phyloP scores from a whole-genome alignment of 23 tunicate genomes.

The Trididemnum nubilum region DNA sequence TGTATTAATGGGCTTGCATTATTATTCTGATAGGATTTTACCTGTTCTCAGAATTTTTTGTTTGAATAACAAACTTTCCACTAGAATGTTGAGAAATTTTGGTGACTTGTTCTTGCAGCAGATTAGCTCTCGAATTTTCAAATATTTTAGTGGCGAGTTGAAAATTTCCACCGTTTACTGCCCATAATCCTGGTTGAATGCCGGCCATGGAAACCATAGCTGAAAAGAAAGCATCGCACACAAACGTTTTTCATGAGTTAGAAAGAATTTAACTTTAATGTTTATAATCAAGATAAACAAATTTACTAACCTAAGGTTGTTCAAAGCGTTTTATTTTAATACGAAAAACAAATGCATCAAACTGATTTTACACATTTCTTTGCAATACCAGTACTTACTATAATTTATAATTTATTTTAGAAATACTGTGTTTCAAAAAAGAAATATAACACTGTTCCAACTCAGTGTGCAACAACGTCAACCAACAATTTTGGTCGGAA shows the following conservation, averaged over 20 bases:
- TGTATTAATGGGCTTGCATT: too few species aligned
- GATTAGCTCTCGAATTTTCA: conserved; percentile 44
- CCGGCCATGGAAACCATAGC: conserved; percentile 89
- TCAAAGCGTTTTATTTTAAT: too few species aligned
- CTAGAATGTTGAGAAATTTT: conserved; percentile 23
- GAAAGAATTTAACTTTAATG: background rate
- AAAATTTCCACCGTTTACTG: conserved; percentile 75
- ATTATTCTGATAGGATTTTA: background rate
- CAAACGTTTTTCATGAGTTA: background rate
- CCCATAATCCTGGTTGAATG: conserved; percentile 74
- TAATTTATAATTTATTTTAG: too few species aligned
- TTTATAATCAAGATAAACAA: too few species aligned
- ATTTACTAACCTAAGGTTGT: too few species aligned
- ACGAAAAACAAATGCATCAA: too few species aligned
- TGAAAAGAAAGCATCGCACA: conserved; percentile 2
- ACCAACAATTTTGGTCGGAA: too few species aligned
- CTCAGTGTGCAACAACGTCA: too few species aligned
- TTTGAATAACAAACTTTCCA: conserved; percentile 19
- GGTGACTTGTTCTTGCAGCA: conserved; percentile 48
- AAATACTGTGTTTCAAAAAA: too few species aligned
- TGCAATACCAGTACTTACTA: too few species aligned
- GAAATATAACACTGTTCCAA: too few species aligned
- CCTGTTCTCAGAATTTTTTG: background rate
- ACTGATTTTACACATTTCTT: too few species aligned
- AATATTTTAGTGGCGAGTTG: conserved; percentile 46